Base-by-base conservation (phyloP, 2,113 vertebrate species). In the Seriola dumerili region DNA sequence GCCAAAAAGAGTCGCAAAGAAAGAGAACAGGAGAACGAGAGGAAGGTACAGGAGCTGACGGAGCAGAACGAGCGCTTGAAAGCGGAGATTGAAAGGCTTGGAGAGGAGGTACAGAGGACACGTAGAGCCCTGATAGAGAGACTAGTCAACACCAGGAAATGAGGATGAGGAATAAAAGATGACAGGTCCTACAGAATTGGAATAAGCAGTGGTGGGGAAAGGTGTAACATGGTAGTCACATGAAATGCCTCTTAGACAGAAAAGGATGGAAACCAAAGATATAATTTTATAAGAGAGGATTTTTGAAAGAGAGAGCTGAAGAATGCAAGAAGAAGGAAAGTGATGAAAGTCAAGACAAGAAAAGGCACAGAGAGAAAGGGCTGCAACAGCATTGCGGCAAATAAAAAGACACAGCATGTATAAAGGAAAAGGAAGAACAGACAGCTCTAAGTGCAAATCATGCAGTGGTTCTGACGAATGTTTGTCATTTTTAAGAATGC, bases 1-100 rank as follows among this genome's bases (percentile, higher is more conserved):
- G 89, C 92, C 71, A 97, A 97, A 94, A 96, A 97, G 81, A 96
- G 96, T 86, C 91, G 95, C 81, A 97, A 96, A 72, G 96, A 96
- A 79, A 93, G 95, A 58, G 97, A 97, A 76, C 96, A 95, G 61
- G 97, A 96, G 85, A 96, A 96, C 1, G 97, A 98, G 86, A 95
- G 93, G 86, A 96, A 94, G 72, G 97, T 97, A 78, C 94, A 94
- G 75, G 96, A 97, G 93, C 93, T 99, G 91, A 96, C 91, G 0
- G 95, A 96, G 40, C 97, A 97, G 77, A 99, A 99, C 0, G 96
- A 97, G 86, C 94, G 91, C 14, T 95, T 99, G 64, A 96, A 97
- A 85, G 92, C 93, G 0, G 96, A 98, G 91, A 98, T 99, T 0
- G 95, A 95, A 70, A 93, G 93, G 69, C 93, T 99, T 32, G 97